Base-by-base conservation (phyloP, 2,888 invertebrate genomes). In the Nephrotoma flavescens region DNA sequence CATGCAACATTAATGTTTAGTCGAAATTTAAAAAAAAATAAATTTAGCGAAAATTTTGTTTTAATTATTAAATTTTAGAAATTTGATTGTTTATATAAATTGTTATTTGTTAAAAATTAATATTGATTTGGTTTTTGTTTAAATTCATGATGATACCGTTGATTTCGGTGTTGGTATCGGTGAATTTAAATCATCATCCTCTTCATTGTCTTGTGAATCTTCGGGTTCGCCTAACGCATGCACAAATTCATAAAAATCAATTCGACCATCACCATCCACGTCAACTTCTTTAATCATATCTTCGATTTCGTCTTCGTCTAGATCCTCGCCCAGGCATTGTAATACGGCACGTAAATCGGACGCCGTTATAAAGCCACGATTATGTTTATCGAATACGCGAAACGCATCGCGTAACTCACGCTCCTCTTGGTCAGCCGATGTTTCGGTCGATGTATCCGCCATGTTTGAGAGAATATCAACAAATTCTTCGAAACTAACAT, bases 271-370 rank as follows among this genome's bases (percentile, higher is more conserved):
- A 0, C 98, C 97, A 90, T 98, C 97, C 1, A 97, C 96, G 90
- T 98, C 98, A 6, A 98, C 98, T 92, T 98, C 98, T 90, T 97
- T 97, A 90, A 98, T 98, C 97, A 98, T 98, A 90, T 98, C 97
- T 91, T 98, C 97, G 92, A 98, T 97, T 91, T 97, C 97, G 91
- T 97, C 97, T 89, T 97, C 97, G 11, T 96, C 96, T 85, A 97
- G 91, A 90, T 97, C 97, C 91, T 97, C 97, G 2, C 97, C 97
- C 87, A 97, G 92, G 90, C 97, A 97, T 91, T 97, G 97, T 87
- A 97, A 92, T 6, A 97, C 97, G 0, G 97, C 97, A 88, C 97
- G 92, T 88, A 97, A 92, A 90, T 97, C 97, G 0, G 97, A 97
- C 2, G 97, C 97, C 86, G 97, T 97, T 89, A 97, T 97, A 90